A percentile compares a stretch with the other conserved stretches of the same genome.
phyloP scores from a whole-genome alignment of 2,888 invertebrate species.

The Parnassius mnemosyne region DNA sequence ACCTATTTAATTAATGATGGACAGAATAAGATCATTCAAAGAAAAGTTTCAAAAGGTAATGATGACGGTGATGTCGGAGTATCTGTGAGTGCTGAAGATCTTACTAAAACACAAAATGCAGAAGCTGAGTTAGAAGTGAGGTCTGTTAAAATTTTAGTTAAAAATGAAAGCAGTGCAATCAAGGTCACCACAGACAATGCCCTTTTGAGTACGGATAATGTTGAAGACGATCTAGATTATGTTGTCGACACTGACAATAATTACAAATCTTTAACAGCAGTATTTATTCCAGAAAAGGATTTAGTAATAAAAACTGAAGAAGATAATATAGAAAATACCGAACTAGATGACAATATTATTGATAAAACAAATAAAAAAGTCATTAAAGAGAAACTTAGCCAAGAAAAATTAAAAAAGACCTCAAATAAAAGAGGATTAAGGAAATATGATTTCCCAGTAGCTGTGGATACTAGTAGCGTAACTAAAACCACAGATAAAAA shows the following conservation, averaged over 20 bases:
- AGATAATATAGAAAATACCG: neutral
- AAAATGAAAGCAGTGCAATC: neutral
- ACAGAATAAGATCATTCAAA: constrained; percentile 5
- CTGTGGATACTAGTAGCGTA: no score
- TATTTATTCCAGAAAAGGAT: constrained; percentile 20
- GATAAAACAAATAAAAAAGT: no score
- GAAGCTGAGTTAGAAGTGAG: neutral
- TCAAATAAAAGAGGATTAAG: no score
- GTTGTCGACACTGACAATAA: neutral
- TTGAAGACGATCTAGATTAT: constrained; percentile 5
- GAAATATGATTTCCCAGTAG: no score
- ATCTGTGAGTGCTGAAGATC: constrained; percentile 1
- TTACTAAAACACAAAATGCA: neutral
- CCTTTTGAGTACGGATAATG: neutral
- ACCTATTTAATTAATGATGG: constrained; percentile 33
- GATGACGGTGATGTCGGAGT: neutral
- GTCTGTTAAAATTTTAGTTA: neutral
- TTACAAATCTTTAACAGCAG: constrained; percentile 3
- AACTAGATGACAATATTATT: neutral
- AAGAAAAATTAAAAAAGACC: no score
- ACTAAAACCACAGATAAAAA: no score
- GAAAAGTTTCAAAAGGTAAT: neutral
- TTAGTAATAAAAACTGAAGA: constrained; percentile 10
- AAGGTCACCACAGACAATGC: neutral
- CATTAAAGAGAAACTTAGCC: no score